These are phyloP conservation scores for Rhimphoctona megacephalus DNA, from an alignment of 2,888 invertebrate genomes.

Conservation along the genomic window DNA sequence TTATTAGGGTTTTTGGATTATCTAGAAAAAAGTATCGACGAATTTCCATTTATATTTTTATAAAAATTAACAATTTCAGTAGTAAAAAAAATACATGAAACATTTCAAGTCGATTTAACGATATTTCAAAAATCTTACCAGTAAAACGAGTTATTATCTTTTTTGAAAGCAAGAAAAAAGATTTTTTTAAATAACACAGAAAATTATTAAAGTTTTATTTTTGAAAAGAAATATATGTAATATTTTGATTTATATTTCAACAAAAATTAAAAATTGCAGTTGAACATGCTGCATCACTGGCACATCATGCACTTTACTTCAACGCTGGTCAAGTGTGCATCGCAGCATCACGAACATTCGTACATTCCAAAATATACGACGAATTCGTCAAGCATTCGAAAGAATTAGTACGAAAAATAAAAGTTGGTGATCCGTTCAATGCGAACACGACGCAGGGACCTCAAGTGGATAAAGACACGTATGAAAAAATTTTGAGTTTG, in stretches of 20 bases:
- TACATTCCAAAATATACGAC: conserved; percentile 87
- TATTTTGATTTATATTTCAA: background rate
- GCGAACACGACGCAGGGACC: conserved; percentile 85
- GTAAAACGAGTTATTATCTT: background rate
- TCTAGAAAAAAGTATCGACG: background rate
- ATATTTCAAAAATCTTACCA: too few species aligned
- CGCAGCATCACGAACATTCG: conserved; percentile 87
- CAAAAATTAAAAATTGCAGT: conserved; percentile 64
- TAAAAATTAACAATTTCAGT: background rate
- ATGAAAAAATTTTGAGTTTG: conserved; percentile 90
- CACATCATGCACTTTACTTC: conserved; percentile 85
- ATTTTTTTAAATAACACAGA: background rate
- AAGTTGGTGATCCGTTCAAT: conserved; percentile 86
- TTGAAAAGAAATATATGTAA: background rate
- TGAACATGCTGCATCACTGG: conserved; percentile 75
- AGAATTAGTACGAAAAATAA: conserved; percentile 83
- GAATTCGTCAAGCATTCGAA: conserved; percentile 86
- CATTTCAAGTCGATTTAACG: too few species aligned
- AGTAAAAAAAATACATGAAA: background rate
- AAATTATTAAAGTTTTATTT: conserved; percentile 32
- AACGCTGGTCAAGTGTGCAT: conserved; percentile 88
- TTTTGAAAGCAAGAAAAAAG: background rate
- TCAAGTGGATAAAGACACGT: conserved; percentile 90
- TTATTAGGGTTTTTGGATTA: too few species aligned
- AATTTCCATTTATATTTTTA: background rate